A percentile compares a stretch with the other conserved stretches of the same genome.
These are phyloP conservation scores for Laupala kohalensis DNA, from an alignment of 1,140 invertebrate genomes.

Conservation along the genomic window DNA sequence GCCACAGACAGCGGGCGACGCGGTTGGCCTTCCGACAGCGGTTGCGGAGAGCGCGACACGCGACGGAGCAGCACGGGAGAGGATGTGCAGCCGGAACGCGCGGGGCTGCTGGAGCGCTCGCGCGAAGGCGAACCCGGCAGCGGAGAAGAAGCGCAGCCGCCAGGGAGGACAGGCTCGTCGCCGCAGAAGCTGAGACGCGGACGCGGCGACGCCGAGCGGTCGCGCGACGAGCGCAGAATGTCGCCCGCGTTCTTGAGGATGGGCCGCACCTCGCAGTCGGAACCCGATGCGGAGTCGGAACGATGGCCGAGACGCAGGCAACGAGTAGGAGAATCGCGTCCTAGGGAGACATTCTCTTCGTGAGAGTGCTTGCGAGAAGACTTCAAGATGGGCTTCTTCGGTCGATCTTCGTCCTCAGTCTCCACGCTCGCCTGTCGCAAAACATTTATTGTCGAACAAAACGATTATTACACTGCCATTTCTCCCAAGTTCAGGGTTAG, in stretches of 20 bases:
- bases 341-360: slow-evolving; percentile 21
- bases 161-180: too few relatives aligned
- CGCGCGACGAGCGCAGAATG: neutral
- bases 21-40: neutral
- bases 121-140: neutral
- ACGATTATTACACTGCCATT: too few relatives aligned
- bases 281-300: neutral
- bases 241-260: slow-evolving; percentile 46
- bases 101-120: neutral
- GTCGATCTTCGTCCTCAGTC: slow-evolving; percentile 53
- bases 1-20: slow-evolving; percentile 26
- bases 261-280: slow-evolving; percentile 45
- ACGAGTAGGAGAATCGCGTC: neutral
- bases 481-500: too few relatives aligned
- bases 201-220: slow-evolving; percentile 6
- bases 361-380: slow-evolving; percentile 46
- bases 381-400: slow-evolving; percentile 68
- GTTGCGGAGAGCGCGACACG: neutral
- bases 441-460: too few relatives aligned
- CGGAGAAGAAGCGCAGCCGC: neutral
- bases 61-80: neutral
- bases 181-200: slow-evolving; percentile 6
- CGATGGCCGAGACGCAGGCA: neutral
- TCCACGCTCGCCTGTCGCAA: slow-evolving; percentile 65
- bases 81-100: neutral